Conservation (phyloP, 2,888 invertebrate species). For the Halictus ligatus region DNA sequence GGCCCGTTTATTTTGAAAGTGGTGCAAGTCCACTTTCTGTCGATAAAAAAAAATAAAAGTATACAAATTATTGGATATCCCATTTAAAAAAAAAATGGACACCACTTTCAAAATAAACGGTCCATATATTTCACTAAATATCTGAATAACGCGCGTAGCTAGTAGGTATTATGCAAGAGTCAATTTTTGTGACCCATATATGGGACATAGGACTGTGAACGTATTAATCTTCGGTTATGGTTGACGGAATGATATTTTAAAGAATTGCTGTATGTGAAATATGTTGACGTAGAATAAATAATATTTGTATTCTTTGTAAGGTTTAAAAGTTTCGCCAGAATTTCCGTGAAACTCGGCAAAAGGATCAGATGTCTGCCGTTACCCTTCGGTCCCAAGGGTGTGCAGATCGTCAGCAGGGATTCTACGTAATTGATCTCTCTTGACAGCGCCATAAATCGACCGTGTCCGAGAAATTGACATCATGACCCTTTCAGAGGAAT, state of each 20-base stretch:
- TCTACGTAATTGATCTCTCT: conserved; percentile 56
- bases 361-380: conserved; percentile 48
- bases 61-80: too few species aligned
- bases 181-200: background rate
- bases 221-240: background rate
- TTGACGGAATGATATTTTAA: background rate
- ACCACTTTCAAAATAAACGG: too few species aligned
- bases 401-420: conserved; percentile 52
- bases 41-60: too few species aligned
- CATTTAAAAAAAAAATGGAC: too few species aligned
- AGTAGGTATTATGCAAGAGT: too few species aligned
- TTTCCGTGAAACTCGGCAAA: conserved; percentile 27
- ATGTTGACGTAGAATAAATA: conserved; percentile 15
- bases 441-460: conserved; percentile 53
- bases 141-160: too few species aligned
- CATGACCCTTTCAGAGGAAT: conserved; percentile 39
- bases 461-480: conserved; percentile 19
- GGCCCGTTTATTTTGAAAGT: too few species aligned
- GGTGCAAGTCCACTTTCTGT: too few species aligned
- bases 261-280: background rate
- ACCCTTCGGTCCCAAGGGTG: conserved; percentile 28
- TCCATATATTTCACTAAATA: too few species aligned
- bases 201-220: background rate
- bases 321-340: conserved; percentile 22
- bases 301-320: conserved; percentile 29